phyloP scores from a whole-genome alignment of 1,140 invertebrate species.

The Tyrophagus putrescentiae region DNA sequence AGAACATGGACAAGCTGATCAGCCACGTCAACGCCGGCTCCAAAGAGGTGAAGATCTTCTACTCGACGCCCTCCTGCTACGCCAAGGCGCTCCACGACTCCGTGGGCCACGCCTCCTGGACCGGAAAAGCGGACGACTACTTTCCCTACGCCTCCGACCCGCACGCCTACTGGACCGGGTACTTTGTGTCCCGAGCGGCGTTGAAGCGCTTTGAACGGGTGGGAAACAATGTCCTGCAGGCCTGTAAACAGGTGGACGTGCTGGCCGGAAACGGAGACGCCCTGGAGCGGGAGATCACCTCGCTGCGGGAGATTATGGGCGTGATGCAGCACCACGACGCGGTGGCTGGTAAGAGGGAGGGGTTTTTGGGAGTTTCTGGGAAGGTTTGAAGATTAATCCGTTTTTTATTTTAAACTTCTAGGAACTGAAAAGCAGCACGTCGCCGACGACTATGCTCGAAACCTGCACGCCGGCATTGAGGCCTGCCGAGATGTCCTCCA shows the following conservation, averaged over 20 bases:
- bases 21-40: slow-evolving; percentile 39
- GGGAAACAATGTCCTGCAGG: slow-evolving; percentile 62
- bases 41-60: slow-evolving; percentile 49
- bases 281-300: slow-evolving; percentile 13
- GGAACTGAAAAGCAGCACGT: slow-evolving; percentile 87
- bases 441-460: slow-evolving; percentile 62
- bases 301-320: slow-evolving; percentile 17
- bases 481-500: slow-evolving; percentile 34
- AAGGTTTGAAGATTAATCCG: neutral
- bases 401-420: slow-evolving; percentile 44
- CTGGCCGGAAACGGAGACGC: neutral
- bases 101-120: slow-evolving; percentile 39
- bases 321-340: slow-evolving; percentile 45
- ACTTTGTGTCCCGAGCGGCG: slow-evolving; percentile 61
- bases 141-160: slow-evolving; percentile 50
- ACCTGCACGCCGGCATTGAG: slow-evolving; percentile 28
- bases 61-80: slow-evolving; percentile 60
- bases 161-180: slow-evolving; percentile 63
- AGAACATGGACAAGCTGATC: slow-evolving; percentile 69
- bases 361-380: neutral
- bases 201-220: slow-evolving; percentile 37
- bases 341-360: slow-evolving; percentile 52
- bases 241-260: slow-evolving; percentile 43
- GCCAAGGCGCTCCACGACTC: slow-evolving; percentile 44
- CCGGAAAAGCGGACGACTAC: slow-evolving; percentile 55